A percentile compares a stretch with the other conserved stretches of the same genome.
phyloP scores from a whole-genome alignment of 2,113 vertebrate genomes.

The Syngnathus typhle region DNA sequence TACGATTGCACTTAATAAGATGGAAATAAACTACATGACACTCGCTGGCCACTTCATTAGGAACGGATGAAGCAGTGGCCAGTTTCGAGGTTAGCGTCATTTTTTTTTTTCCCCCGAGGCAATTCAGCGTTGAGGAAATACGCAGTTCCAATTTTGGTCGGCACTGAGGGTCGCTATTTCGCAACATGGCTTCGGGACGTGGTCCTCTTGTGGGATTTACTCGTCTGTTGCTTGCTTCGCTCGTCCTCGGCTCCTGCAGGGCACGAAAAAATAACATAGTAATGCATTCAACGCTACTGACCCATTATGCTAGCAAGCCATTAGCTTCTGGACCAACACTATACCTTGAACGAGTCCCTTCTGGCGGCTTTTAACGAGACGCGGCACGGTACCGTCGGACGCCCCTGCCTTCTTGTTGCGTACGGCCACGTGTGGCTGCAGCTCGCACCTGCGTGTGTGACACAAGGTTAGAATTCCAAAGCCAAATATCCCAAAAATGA shows the following conservation, averaged over 20 bases:
- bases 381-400: constrained; percentile 17
- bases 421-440: constrained; percentile 60
- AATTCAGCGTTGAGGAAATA: background rate
- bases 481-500: background rate
- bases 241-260: constrained; percentile 44
- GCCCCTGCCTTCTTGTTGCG: constrained; percentile 51
- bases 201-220: constrained; percentile 46
- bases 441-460: constrained; percentile 53
- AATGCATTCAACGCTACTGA: background rate
- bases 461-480: background rate
- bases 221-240: constrained; percentile 25
- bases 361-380: constrained; percentile 4
- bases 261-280: background rate
- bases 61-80: background rate
- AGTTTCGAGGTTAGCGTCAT: background rate
- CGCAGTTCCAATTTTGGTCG: constrained; percentile 50
- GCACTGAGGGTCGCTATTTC: constrained; percentile 52
- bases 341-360: background rate
- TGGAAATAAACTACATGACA: background rate
- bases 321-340: background rate
- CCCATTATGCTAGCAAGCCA: background rate
- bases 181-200: constrained; percentile 43
- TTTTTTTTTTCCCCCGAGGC: background rate
- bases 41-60: background rate
- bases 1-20: constrained; percentile 15